Evolutionary conservation across 2,113 vertebrate genomes (phyloP), one percentile per base, ranked within the genome.

Genomic region (Parus major): DNA sequence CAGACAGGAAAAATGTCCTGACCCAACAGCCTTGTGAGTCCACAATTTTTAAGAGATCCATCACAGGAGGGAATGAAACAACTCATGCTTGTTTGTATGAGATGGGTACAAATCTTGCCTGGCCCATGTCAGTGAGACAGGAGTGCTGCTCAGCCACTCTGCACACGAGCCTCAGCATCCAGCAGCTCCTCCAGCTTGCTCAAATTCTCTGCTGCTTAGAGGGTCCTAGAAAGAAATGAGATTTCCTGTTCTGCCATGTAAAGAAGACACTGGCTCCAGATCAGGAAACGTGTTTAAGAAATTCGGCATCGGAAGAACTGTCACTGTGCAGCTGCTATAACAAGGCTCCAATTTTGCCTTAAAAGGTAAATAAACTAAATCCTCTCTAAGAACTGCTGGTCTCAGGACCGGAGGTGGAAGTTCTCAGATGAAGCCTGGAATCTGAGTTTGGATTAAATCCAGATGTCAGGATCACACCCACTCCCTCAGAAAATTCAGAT

Each of bases 301-400:
- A 86, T 60, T 81, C 71, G 83, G 29, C 69, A 70, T 42, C 4
- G 39, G 76, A 93, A 89, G 85, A 94, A 88, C 60, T 88, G 57
- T 78, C 76, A 70, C 64, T 92, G 41, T 91, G 88, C 79, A 90
- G 85, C 83, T 77, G 64, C 64, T 70, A 28, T 66, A 20, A 0
- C 29, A 83, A 56, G 15, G 33, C 60, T 88, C 3, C 0, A 66
- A 73, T 93, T 95, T 95, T 92, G 88, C 94, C 95, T 96, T 95
- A 93, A 92, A 97, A 97, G 96, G 94, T 86, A 93, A 95, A 95
- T 88, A 90, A 94, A 88, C 11, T 10, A 82, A 78, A 56, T 85
- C 88, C 33, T 70, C 55, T 72, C n/a, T 59, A 86, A 86, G 56
- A 95, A 64, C 24, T 84, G 56, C 65, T 5, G 5, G 44, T 89